phyloP scores from a whole-genome alignment of 1,140 invertebrate genomes.

The Pristionchus pacificus region DNA sequence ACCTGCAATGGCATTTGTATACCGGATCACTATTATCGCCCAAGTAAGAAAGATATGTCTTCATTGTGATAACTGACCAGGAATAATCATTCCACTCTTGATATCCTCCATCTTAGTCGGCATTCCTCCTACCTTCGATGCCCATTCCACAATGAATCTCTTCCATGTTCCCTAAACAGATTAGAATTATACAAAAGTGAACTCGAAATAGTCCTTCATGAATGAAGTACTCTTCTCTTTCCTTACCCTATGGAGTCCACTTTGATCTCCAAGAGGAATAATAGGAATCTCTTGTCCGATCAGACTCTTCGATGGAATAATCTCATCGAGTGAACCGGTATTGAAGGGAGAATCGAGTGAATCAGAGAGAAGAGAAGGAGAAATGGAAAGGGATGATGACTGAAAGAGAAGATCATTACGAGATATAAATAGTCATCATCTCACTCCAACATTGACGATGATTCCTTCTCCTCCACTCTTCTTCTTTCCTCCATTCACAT shows the following conservation, averaged over 20 bases:
- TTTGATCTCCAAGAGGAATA: too few relatives aligned
- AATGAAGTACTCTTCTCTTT: too few relatives aligned
- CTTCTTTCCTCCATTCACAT: constrained; percentile 18
- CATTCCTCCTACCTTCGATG: background rate
- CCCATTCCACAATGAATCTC: background rate
- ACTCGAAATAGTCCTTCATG: too few relatives aligned
- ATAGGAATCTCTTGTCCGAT: too few relatives aligned
- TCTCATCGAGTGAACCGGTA: too few relatives aligned
- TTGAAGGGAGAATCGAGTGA: constrained; percentile 14
- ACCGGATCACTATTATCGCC: too few relatives aligned
- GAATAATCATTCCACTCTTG: constrained; percentile 1
- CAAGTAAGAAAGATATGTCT: too few relatives aligned
- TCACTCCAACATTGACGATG: background rate
- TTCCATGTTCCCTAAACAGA: constrained; percentile 5
- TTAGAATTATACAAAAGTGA: too few relatives aligned
- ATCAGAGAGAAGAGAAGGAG: constrained; percentile 15
- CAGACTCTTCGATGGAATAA: too few relatives aligned
- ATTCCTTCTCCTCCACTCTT: constrained; percentile 7
- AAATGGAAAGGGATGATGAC: constrained; percentile 3
- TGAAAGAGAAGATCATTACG: background rate
- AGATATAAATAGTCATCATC: constrained; percentile 11
- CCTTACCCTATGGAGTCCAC: too few relatives aligned
- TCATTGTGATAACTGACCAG: too few relatives aligned
- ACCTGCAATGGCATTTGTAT: too few relatives aligned
- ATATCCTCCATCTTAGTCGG: constrained; percentile 6